Evolutionary conservation across 2,113 vertebrate genomes (phyloP), one percentile per base, ranked within the genome.

Genomic region (Tauraco erythrolophus): DNA sequence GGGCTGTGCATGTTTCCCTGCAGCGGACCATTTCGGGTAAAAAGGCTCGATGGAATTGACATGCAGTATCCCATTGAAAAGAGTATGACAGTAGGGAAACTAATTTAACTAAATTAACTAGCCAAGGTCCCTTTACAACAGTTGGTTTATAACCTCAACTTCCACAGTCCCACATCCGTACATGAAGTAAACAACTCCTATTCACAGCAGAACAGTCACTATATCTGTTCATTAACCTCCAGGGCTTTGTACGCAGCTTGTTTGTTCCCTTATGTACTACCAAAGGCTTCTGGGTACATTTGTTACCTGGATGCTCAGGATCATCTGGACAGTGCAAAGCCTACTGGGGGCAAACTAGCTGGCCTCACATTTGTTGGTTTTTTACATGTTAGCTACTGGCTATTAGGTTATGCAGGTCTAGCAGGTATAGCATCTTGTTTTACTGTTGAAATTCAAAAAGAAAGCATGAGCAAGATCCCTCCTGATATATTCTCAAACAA

Each of bases 361-460:
- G 3, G 24, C 48, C 28, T 68, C 35, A 8, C 0, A 0, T 65
- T 60, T 1, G 0, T 22, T 66, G 10, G 57, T 70, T 33, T 56
- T 7, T n/a, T 61, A 9, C 30, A 7, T 24, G 12, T 37, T 70
- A 54, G 27, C 72, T 80, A 10, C 25, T 10, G 45, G 30, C 23
- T 86, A 9, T 65, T 83, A 35, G 65, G 13, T 60, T 53, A 41
- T 8, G 27, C 45, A 80, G n/a, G 58, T 19, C 50, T 69, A 53
- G 28, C 54, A 74, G 18, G 11, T 11, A 35, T 3, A 88, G 14
- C 24, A 41, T 54, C 89, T 83, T 51, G 7, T 3, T 88, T 78
- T 50, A 19, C 31, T 57, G 15, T 28, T 54, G 21, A 53, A 83
- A 72, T 33, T 19, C 48, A 64, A 33, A 62, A 41, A 17, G 7